These are phyloP conservation scores for Plecturocebus donacophilus DNA, from an alignment of 2,113 vertebrate species.

Conservation along the genomic window DNA sequence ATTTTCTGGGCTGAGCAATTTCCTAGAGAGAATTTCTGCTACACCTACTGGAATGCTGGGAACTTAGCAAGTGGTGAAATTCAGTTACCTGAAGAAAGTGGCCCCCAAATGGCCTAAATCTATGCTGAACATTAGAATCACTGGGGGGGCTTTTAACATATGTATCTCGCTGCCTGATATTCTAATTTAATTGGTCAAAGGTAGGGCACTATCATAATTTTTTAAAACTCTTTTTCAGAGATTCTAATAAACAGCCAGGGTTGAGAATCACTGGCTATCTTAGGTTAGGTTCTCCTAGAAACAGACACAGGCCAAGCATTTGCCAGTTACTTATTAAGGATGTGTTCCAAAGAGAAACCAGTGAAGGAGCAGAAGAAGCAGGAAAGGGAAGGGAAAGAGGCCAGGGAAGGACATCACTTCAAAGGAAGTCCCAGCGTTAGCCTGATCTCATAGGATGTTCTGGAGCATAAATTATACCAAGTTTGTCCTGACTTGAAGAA, in stretches of 20 bases:
- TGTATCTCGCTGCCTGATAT: neutral
- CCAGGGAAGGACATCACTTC: neutral
- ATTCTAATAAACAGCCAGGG: neutral
- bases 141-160: neutral
- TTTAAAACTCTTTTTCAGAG: neutral
- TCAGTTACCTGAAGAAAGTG: neutral
- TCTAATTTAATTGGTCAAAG: neutral
- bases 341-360: neutral
- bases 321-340: neutral
- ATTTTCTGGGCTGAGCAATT: neutral
- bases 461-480: neutral
- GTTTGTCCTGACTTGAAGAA: neutral
- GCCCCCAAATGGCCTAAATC: neutral
- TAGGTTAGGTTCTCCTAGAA: neutral
- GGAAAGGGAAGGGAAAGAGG: neutral
- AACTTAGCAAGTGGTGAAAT: neutral
- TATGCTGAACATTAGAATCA: neutral
- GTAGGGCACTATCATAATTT: neutral
- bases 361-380: neutral
- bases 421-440: neutral
- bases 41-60: neutral
- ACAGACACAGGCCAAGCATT: neutral
- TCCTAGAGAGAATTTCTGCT: neutral
- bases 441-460: neutral
- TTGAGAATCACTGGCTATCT: neutral